Evolutionary conservation across 2,113 vertebrate species (phyloP).

Genomic region (Labeo catla): DNA sequence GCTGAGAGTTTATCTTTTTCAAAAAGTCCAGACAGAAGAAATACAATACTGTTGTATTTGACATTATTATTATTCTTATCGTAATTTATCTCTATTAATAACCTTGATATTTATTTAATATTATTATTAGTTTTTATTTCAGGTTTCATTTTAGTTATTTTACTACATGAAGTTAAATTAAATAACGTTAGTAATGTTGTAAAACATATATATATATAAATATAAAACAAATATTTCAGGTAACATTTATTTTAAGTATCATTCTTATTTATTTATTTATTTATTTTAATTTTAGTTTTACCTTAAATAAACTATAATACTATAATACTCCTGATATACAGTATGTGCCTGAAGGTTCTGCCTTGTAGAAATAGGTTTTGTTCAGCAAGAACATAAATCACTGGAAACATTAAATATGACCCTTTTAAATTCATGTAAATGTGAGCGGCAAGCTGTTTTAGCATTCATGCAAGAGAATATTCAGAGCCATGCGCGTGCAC

Average conservation of each 20-base stretch:
- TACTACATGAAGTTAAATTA: too few species aligned
- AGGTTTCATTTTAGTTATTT: too few species aligned
- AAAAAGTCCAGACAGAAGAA: not conserved
- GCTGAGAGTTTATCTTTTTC: not conserved
- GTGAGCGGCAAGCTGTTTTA: conserved; percentile 8
- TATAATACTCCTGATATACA: not conserved
- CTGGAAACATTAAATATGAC: not conserved
- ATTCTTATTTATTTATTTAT: not conserved
- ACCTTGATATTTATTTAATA: not conserved
- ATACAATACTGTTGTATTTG: not conserved
- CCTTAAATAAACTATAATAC: too few species aligned
- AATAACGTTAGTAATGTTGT: too few species aligned
- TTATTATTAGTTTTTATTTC: not conserved
- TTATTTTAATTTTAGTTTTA: not conserved
- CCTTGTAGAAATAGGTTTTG: not conserved
- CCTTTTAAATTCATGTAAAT: conserved; percentile 15
- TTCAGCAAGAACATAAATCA: conserved; percentile 23
- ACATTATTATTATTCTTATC: not conserved
- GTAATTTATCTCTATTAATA: not conserved
- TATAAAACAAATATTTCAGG: too few species aligned
- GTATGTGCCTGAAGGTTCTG: not conserved
- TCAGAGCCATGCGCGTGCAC: not conserved
- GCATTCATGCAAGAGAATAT: conserved; percentile 37
- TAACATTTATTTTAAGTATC: too few species aligned
- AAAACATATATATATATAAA: too few species aligned